Percentiles rank a stretch among this genome's conserved stretches.
Evolutionary conservation across 2,797 vertebrate genomes (phyloP).

Genomic region (Hipposideros larvatus): DNA sequence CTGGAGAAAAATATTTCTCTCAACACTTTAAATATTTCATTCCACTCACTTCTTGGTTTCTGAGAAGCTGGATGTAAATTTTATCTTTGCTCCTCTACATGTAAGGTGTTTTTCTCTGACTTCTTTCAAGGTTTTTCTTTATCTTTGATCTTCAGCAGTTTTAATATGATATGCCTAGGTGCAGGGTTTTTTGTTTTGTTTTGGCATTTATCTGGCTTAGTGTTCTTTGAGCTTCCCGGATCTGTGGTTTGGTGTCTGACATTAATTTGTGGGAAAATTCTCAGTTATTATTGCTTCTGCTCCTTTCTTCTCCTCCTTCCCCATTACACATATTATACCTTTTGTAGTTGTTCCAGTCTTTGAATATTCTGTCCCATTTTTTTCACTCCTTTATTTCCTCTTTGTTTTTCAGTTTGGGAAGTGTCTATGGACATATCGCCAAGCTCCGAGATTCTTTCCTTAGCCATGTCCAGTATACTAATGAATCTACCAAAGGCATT

Average conservation of each 20-base stretch:
- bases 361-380: background rate
- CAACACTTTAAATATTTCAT: conserved; percentile 21
- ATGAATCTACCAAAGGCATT: background rate
- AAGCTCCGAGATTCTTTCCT: background rate
- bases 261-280: background rate
- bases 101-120: background rate
- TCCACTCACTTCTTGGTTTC: background rate
- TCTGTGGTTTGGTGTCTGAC: background rate
- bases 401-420: background rate
- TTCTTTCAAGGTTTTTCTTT: background rate
- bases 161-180: background rate
- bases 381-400: background rate
- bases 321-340: background rate
- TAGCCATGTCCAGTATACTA: background rate
- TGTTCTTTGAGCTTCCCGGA: background rate
- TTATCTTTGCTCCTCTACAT: background rate
- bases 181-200: background rate
- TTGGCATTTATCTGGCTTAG: background rate
- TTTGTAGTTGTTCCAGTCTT: background rate
- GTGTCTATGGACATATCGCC: background rate
- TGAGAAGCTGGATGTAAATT: background rate
- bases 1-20: conserved; percentile 33
- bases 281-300: background rate
- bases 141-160: background rate
- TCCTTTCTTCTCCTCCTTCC: background rate